These are phyloP conservation scores for Oreocharis arfaki DNA, from an alignment of 2,113 vertebrate genomes.

Conservation along the genomic window DNA sequence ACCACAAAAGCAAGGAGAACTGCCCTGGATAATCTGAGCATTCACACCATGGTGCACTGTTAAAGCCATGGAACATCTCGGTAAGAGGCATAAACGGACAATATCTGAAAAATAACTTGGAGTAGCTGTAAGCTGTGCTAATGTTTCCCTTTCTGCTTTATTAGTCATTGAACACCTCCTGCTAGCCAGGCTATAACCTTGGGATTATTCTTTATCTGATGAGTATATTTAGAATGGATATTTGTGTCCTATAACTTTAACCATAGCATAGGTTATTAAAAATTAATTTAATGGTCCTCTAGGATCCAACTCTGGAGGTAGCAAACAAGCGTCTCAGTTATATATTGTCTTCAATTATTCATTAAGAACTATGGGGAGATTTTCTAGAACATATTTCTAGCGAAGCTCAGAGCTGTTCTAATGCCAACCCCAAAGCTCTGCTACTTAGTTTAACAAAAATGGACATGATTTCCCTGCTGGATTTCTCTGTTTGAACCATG, in stretches of 20 bases:
- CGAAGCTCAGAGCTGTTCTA: not conserved
- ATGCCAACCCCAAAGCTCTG: not conserved
- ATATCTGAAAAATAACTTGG: not conserved
- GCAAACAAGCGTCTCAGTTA: not conserved
- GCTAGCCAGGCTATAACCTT: not conserved
- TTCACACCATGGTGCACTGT: not conserved
- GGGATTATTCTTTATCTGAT: not conserved
- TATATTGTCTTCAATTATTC: conserved; percentile 52
- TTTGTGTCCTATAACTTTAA: not conserved
- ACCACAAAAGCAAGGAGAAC: not conserved
- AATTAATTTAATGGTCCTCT: conserved; percentile 50
- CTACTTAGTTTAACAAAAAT: conserved; percentile 26
- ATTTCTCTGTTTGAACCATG: not conserved
- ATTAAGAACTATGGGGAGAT: conserved; percentile 8
- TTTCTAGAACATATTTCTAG: conserved; percentile 4
- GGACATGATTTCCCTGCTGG: conserved; percentile 6
- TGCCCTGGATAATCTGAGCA: not conserved
- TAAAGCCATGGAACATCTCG: not conserved
- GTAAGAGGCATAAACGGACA: not conserved
- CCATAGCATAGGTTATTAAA: conserved; percentile 34
- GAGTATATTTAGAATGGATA: not conserved
- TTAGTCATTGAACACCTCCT: not conserved
- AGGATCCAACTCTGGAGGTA: conserved; percentile 18
- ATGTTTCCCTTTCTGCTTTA: not conserved
- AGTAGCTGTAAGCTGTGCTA: not conserved